phyloP scores from a whole-genome alignment of 2,888 invertebrate species.

The Baccha elongata region DNA sequence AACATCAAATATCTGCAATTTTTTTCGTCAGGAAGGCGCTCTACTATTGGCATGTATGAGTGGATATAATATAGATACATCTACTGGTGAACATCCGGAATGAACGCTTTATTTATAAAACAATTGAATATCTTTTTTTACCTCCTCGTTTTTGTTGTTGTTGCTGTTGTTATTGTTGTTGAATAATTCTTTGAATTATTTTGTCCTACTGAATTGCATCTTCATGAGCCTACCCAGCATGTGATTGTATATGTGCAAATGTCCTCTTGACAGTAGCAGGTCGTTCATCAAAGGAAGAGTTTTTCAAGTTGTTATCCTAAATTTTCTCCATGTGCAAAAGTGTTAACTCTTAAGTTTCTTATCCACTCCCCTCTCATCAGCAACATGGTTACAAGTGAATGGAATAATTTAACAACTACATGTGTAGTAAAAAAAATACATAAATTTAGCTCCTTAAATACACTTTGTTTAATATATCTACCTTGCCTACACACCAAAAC shows the following conservation, averaged over 20 bases:
- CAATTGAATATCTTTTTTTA: slow-evolving; percentile 69
- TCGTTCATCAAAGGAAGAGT: slow-evolving; percentile 70
- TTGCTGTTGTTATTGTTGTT: slow-evolving; percentile 77
- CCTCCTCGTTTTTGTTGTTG: slow-evolving; percentile 70
- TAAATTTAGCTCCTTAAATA: background rate
- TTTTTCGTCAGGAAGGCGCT: slow-evolving; percentile 61
- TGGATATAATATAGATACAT: no score
- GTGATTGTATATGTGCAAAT: background rate
- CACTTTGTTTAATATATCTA: background rate
- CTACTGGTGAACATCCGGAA: slow-evolving; percentile 62
- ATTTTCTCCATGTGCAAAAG: slow-evolving; percentile 70
- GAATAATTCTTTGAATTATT: slow-evolving; percentile 72
- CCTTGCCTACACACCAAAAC: no score
- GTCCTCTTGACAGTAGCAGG: slow-evolving; percentile 65
- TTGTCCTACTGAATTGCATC: slow-evolving; percentile 64
- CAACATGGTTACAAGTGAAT: slow-evolving; percentile 57
- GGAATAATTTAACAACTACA: slow-evolving; percentile 61
- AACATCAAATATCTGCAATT: slow-evolving; percentile 62
- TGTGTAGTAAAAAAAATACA: slow-evolving; percentile 11
- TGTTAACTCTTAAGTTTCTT: slow-evolving; percentile 71
- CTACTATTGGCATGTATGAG: slow-evolving; percentile 65
- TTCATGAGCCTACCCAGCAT: slow-evolving; percentile 17
- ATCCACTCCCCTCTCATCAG: slow-evolving; percentile 21
- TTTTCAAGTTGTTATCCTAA: slow-evolving; percentile 73
- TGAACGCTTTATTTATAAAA: slow-evolving; percentile 74